Conservation (phyloP, 2,797 vertebrate genomes). For the Schizopygopsis malacanthus region DNA sequence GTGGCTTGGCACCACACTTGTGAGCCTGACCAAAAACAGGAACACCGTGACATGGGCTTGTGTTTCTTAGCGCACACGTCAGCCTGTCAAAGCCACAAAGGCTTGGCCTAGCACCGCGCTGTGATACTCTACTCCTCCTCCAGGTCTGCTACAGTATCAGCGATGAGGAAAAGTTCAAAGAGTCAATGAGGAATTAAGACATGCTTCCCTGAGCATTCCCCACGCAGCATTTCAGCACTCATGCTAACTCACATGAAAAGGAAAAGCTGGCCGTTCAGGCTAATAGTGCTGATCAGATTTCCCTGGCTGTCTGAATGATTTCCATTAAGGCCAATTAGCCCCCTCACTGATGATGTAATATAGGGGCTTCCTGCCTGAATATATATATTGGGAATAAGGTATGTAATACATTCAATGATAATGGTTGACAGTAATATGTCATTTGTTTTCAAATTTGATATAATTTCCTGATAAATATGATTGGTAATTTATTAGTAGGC, state of each 20-base stretch:
- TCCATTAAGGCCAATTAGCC: constrained; percentile 79
- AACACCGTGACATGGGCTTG: constrained; percentile 73
- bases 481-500: not conserved
- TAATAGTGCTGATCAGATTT: constrained; percentile 75
- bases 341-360: constrained; percentile 72
- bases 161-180: constrained; percentile 74
- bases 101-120: constrained; percentile 66
- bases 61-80: constrained; percentile 79
- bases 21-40: constrained; percentile 76
- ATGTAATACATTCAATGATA: not conserved
- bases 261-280: constrained; percentile 67
- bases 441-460: not conserved
- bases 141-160: constrained; percentile 68
- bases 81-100: constrained; percentile 77
- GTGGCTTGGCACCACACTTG: constrained; percentile 75
- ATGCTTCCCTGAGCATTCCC: constrained; percentile 82
- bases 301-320: constrained; percentile 77
- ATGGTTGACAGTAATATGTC: not conserved
- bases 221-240: constrained; percentile 71
- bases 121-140: constrained; percentile 66
- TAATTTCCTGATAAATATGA: not conserved
- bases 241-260: constrained; percentile 71
- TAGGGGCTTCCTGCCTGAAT: constrained; percentile 58
- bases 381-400: constrained; percentile 50
- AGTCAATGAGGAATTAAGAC: constrained; percentile 85